Base-by-base conservation (phyloP, 2,113 vertebrate species). In the Brachyhypopomus gauderio region DNA sequence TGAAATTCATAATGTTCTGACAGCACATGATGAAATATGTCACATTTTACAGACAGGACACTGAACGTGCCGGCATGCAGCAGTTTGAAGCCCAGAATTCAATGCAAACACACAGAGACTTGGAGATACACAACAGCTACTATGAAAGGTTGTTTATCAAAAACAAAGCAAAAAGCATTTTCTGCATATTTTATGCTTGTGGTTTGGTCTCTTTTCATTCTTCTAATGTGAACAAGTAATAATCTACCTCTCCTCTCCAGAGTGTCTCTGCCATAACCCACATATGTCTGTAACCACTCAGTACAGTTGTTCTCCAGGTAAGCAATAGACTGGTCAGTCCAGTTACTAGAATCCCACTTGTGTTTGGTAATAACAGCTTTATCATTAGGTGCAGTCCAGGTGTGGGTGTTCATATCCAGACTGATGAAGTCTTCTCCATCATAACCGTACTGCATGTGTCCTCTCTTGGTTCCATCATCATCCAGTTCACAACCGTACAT, bases 401-500 rank as follows among this genome's bases (percentile, higher is more conserved):
- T 64, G 12, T 9, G 11, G n/a, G 62, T 64, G 25, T 64, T 30
- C 62, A 64, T 25, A 64, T 64, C 62, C 62, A 64, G 62, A 64
- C 62, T 64, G 25, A 64, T 6, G 25, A 30, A 64, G 14, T 64
- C 62, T 30, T 64, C 62, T 64, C 62, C 62, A 64, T 64, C 25
- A 34, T 64, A 64, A 30, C 62, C 62, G 14, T 34, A 27, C 25
- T 30, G 25, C 2, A 17, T 5, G 12, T 30, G 17, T 64, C 62
- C 62, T 64, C 25, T 64, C 23, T 5, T 17, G n/a, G 62, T 64
- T 64, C 62, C 62, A 64, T 30, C 64, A 36, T 38, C 64, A 36
- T 67, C 0, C 17, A 67, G 19, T 30, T 67, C 64, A 67, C 64
- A 67, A 16, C 64, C 64, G 30, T 67, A 67, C 64, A 67, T 67